A percentile compares a stretch with the other conserved stretches of the same genome.
phyloP scores from a whole-genome alignment of 2,113 vertebrate genomes.

The Sebastes fasciatus region DNA sequence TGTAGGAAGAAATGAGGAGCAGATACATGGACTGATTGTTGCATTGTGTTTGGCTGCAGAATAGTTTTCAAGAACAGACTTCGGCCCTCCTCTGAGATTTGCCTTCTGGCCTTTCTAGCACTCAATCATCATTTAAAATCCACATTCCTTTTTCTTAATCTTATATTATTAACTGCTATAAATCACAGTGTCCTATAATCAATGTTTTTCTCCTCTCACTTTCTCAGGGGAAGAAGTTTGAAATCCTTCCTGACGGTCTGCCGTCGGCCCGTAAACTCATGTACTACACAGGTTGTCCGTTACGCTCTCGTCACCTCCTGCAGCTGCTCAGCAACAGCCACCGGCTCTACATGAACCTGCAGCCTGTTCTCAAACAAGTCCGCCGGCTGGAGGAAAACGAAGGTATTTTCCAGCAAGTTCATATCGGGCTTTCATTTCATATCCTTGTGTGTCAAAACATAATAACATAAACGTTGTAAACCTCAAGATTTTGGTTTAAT shows the following conservation, averaged over 20 bases:
- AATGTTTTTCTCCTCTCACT: not conserved
- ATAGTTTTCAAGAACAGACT: slow-evolving; percentile 21
- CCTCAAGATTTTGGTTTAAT: not conserved
- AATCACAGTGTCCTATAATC: slow-evolving; percentile 31
- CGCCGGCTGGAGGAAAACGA: slow-evolving; percentile 95
- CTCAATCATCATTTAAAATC: slow-evolving; percentile 31
- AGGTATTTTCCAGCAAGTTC: slow-evolving; percentile 81
- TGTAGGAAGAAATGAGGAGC: slow-evolving; percentile 45
- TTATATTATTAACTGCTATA: slow-evolving; percentile 17
- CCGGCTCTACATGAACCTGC: slow-evolving; percentile 98
- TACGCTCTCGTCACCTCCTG: slow-evolving; percentile 94
- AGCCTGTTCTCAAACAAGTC: slow-evolving; percentile 95
- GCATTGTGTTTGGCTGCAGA: slow-evolving; percentile 18
- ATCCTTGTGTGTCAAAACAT: not conserved
- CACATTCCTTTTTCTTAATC: slow-evolving; percentile 44
- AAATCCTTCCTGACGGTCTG: slow-evolving; percentile 95
- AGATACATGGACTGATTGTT: slow-evolving; percentile 12
- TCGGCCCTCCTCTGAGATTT: slow-evolving; percentile 12
- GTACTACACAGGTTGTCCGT: slow-evolving; percentile 96
- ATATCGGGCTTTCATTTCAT: not conserved
- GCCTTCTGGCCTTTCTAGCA: slow-evolving; percentile 20
- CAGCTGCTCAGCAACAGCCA: slow-evolving; percentile 98
- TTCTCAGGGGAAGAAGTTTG: slow-evolving; percentile 96
- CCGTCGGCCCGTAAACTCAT: slow-evolving; percentile 96
- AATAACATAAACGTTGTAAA: not conserved